Conservation (phyloP, 2,113 vertebrate genomes). For the Hiodon tergisus region DNA sequence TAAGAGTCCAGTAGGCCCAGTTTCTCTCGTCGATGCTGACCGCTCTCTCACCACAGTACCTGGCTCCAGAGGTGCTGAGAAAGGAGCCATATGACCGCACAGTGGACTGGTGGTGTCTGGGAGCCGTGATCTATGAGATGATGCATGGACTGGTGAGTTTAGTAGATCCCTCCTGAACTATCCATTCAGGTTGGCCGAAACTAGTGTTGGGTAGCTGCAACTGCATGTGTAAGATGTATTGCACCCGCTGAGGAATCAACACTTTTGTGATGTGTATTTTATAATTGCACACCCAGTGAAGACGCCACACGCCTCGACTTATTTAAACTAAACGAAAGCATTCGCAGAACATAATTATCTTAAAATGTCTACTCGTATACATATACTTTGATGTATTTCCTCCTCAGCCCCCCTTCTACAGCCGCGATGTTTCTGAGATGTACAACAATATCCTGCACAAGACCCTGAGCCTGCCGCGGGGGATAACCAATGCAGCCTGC, state of each 20-base stretch:
- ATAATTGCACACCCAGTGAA: too few species aligned
- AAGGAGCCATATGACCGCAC: constrained; percentile 93
- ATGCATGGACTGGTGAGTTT: constrained; percentile 79
- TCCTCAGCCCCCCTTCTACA: constrained; percentile 91
- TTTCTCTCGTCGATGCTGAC: background rate
- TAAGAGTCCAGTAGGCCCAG: background rate
- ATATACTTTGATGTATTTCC: too few species aligned
- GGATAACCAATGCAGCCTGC: constrained; percentile 78
- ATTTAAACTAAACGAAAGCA: too few species aligned
- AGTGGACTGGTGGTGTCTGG: constrained; percentile 98
- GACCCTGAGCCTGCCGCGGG: constrained; percentile 78
- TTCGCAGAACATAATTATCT: too few species aligned
- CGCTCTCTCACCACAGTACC: constrained; percentile 64
- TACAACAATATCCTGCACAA: constrained; percentile 90
- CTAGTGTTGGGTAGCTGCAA: too few species aligned
- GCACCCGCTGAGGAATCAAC: too few species aligned
- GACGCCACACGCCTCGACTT: too few species aligned
- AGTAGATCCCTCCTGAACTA: too few species aligned
- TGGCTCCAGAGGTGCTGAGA: constrained; percentile 89
- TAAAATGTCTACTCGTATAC: too few species aligned
- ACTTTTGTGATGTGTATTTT: too few species aligned
- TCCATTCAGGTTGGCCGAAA: too few species aligned
- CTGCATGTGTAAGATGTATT: too few species aligned
- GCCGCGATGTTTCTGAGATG: constrained; percentile 84
- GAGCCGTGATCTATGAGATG: constrained; percentile 94